Evolutionary conservation across 2,888 invertebrate genomes (phyloP), one percentile per base, ranked within the genome.

Genomic region (Drosophila tanythrix): DNA sequence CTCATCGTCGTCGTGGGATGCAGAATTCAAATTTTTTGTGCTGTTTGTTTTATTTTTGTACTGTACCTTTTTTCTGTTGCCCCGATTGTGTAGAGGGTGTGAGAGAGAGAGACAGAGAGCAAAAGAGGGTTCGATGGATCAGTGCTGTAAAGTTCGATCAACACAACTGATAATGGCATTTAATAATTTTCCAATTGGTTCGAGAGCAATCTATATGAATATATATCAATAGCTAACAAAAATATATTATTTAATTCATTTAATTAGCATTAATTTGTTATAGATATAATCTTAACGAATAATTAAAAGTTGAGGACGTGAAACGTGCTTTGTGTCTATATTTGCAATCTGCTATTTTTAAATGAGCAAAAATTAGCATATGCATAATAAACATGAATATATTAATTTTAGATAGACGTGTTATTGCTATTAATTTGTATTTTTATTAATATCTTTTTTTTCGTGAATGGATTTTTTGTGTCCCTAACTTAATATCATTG

Each of bases 21-120:
- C 89, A 88, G 80, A 85, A 89, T 76, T 81, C 70, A 84, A 89
- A 88, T 87, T 82, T 80, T 8, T 75, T 83, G 57, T 60, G 63
- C 51, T 55, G 63, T 71, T 74, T 76, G 65, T 70, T 72, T 83
- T 79, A 87, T 83, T 87, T 88, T 77, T 77, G 75, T 84, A 66
- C 81, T 77, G 77, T 85, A 86, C 78, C 74, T 87, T 87, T 78
- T 78, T 61, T 57, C 46, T 51, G 60, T 58, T 68, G 70, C 57
- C 40, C 74, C 57, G 72, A 67, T 58, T 70, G 53, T 40, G 7
- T 21, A 29, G 40, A 4, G 52, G 25, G 21, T 29, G 57, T 27
- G n/a, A 15, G 11, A 31, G 21, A 59, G 48, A 18, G 8, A 18
- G 40, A n/a, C 10, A n/a, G 40, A 18, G 18, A 7, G 38, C 0